A percentile compares a stretch with the other conserved stretches of the same genome.
Evolutionary conservation across 2,113 vertebrate species (phyloP).

Genomic region (Datnioides undecimradiatus): DNA sequence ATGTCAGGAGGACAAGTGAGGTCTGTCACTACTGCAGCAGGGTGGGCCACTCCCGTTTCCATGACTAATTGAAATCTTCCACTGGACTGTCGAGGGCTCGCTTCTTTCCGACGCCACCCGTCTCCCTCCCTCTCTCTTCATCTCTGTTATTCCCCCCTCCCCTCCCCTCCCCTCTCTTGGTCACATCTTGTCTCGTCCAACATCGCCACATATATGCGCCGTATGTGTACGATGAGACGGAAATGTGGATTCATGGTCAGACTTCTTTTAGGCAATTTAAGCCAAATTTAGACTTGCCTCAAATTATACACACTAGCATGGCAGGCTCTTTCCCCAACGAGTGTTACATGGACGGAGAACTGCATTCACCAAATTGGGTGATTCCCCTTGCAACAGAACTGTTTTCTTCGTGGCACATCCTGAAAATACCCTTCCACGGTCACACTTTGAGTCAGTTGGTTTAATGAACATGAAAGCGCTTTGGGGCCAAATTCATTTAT

Average conservation of each 20-base stretch:
- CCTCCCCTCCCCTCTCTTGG: constrained; percentile 21
- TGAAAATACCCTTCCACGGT: not conserved
- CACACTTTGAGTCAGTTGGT: not conserved
- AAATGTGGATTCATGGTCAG: constrained; percentile 14
- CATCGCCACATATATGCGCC: not conserved
- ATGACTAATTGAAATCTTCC: constrained; percentile 84
- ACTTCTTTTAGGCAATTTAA: not conserved
- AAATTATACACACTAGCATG: not conserved
- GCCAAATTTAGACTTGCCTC: constrained; percentile 1
- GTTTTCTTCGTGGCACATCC: not conserved
- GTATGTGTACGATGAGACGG: not conserved
- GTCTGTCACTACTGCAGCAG: constrained; percentile 63
- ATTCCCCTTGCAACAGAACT: not conserved
- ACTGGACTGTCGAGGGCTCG: constrained; percentile 48
- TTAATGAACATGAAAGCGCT: not conserved
- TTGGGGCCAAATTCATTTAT: not conserved
- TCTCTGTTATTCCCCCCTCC: constrained; percentile 46
- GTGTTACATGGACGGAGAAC: not conserved
- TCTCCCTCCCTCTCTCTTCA: constrained; percentile 29
- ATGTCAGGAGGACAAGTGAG: constrained; percentile 77
- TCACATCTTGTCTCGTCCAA: constrained; percentile 20
- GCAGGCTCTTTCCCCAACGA: not conserved
- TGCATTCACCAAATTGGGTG: not conserved
- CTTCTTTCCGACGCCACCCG: constrained; percentile 64
- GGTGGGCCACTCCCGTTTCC: constrained; percentile 72